Evolutionary conservation across 2,113 vertebrate species (phyloP), one percentile per base, ranked within the genome.

Genomic region (Forbesichthys papilliferus): DNA sequence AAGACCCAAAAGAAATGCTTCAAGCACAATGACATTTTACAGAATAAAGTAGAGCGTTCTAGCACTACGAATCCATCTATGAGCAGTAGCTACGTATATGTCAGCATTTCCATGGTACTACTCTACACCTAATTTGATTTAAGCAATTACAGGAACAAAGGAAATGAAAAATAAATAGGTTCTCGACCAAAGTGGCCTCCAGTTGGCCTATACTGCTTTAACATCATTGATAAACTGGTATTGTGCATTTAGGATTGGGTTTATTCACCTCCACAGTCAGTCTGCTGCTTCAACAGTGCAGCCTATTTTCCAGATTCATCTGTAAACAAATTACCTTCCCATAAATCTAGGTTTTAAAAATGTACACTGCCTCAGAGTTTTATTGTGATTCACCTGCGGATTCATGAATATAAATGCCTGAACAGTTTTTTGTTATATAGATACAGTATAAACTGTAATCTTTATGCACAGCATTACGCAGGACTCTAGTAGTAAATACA

Each of bases 21-120:
- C 47, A 0, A 77, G 89, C 75, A 67, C 83, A 77, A 66, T 80
- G 72, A 71, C 81, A 77, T 84, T 82, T 59, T 84, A 69, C 56
- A 16, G 74, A 73, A 82, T 73, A 80, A 73, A 76, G 66, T 71
- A 77, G 61, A 85, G 81, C 73, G 55, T 62, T 85, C 33, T 6
- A 84, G 73, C 7, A 11, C 6, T 55, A 55, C 20, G 12, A 12
- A 52, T 1, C 13, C 27, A 20, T 58, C 27, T 58, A 20, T 58
- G 16, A 42, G 36, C 36, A 42, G 36, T 42, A 42, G 36, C 36
- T 42, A 42, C 1, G 36, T 42, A 42, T 42, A 5, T 27, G 27
- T 42, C 4, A 42, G 36, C 36, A 42, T 42, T 42, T 42, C 36
- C 36, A 42, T 42, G 36, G 36, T 6, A 7, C 36, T 42, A 42